Percentiles rank a stretch among this genome's conserved stretches.
These are phyloP conservation scores for Euglossa dilemma DNA, from an alignment of 1,140 invertebrate genomes.

Conservation along the genomic window DNA sequence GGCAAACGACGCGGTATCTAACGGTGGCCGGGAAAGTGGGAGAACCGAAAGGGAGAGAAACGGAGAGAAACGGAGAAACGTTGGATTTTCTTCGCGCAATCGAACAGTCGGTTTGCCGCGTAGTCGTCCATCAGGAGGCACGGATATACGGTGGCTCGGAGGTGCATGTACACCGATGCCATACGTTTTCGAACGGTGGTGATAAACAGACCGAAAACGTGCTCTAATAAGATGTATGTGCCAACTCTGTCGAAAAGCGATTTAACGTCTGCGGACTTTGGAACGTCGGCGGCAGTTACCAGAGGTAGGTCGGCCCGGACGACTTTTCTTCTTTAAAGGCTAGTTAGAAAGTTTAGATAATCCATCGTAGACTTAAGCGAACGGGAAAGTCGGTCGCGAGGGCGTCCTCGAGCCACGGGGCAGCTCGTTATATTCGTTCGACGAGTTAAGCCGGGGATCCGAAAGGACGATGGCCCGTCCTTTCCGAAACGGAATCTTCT, in stretches of 20 bases:
- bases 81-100: background rate
- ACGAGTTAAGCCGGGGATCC: background rate
- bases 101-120: background rate
- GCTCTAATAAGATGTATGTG: slow-evolving; percentile 25
- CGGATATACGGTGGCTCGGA: background rate
- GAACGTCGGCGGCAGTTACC: background rate
- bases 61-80: too few species aligned
- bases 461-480: background rate
- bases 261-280: background rate
- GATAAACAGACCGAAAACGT: slow-evolving; percentile 17
- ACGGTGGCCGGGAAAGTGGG: too few species aligned
- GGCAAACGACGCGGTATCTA: background rate
- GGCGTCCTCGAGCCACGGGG: background rate
- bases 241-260: slow-evolving; percentile 6
- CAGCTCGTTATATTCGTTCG: background rate
- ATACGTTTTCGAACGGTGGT: background rate
- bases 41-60: too few species aligned
- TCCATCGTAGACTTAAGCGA: background rate
- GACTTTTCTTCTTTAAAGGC: background rate
- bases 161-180: too few species aligned
- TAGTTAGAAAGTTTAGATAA: slow-evolving; percentile 12
- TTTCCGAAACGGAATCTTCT: too few species aligned
- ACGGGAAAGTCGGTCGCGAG: background rate
- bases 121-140: slow-evolving; percentile 13
- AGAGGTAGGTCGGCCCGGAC: background rate